A percentile compares a stretch with the other conserved stretches of the same genome.
Conservation (phyloP, 2,888 invertebrate genomes). For the Ectemnius lituratus region DNA sequence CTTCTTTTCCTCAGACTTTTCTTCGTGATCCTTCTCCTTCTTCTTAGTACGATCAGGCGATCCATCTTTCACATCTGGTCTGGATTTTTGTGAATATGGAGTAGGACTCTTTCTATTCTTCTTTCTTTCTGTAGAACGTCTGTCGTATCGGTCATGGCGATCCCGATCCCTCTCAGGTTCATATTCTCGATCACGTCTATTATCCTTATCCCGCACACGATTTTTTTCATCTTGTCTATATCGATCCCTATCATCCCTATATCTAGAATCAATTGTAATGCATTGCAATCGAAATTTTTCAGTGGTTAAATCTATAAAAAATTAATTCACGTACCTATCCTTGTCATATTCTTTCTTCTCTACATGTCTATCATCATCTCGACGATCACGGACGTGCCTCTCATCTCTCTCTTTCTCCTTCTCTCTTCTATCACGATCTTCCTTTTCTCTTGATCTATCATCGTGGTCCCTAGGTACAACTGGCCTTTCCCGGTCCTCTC, state of each 20-base stretch:
- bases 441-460: constrained; percentile 71
- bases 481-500: constrained; percentile 72
- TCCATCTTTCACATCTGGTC: constrained; percentile 76
- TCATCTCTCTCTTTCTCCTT: constrained; percentile 74
- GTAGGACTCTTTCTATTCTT: constrained; percentile 76
- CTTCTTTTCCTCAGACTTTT: constrained; percentile 76
- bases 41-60: constrained; percentile 78
- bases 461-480: constrained; percentile 71
- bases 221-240: constrained; percentile 74
- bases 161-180: constrained; percentile 76
- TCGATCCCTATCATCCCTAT: constrained; percentile 76
- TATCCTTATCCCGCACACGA: constrained; percentile 77
- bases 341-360: constrained; percentile 73
- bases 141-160: constrained; percentile 77
- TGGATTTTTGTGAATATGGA: constrained; percentile 70
- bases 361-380: constrained; percentile 69
- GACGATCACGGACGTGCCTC: constrained; percentile 67
- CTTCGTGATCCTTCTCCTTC: constrained; percentile 80
- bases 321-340: constrained; percentile 65
- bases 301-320: background rate
- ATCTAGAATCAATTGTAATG: constrained; percentile 52
- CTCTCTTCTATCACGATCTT: constrained; percentile 71
- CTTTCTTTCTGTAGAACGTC: constrained; percentile 69
- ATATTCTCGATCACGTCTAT: constrained; percentile 67
- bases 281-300: background rate